Conservation (phyloP, 2,113 vertebrate genomes). For the Amblyornis subalaris region DNA sequence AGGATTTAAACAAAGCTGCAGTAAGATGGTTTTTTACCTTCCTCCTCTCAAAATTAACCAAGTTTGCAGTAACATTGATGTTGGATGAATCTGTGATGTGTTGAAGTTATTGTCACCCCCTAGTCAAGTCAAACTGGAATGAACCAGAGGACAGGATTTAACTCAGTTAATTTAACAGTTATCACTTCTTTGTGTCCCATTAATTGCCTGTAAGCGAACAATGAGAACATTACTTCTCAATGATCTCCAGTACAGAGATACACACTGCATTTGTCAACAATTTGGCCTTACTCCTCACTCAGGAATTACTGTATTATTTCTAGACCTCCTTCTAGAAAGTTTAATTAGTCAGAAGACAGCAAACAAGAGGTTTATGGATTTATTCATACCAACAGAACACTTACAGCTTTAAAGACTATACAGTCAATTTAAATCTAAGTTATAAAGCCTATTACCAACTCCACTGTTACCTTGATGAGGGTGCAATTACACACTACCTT, state of each 20-base stretch:
- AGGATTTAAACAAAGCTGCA: neutral
- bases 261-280: neutral
- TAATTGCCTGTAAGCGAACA: neutral
- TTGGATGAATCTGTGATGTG: neutral
- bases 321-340: neutral
- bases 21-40: neutral
- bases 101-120: neutral
- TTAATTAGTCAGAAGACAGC: neutral
- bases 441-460: neutral
- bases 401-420: neutral
- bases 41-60: neutral
- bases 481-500: neutral
- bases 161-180: neutral
- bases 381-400: neutral
- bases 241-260: neutral
- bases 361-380: neutral
- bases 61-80: neutral
- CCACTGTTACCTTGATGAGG: neutral
- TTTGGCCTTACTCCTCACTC: neutral
- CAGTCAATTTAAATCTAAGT: neutral
- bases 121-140: neutral
- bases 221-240: neutral
- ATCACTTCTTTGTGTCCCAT: neutral
- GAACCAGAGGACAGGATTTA: neutral
- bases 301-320: neutral